Conservation (phyloP, 2,113 vertebrate species). For the Lepidothrix coronata region DNA sequence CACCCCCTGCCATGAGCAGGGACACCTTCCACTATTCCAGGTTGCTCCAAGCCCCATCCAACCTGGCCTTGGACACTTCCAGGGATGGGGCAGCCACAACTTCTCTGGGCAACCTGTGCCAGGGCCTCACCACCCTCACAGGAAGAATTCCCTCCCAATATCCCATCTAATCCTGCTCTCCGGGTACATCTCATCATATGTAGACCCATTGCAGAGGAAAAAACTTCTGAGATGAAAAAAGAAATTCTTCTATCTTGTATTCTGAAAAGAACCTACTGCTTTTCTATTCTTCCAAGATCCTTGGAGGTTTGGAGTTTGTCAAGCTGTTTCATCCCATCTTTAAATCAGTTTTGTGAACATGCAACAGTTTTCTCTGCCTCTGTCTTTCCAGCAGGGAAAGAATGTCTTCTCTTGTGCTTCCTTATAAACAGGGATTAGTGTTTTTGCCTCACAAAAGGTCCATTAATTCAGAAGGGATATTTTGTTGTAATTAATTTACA, state of each 20-base stretch:
- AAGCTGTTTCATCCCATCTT: neutral
- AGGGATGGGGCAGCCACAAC: neutral
- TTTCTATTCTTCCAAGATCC: neutral
- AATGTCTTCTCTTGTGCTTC: neutral
- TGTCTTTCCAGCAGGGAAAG: neutral
- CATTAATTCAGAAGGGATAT: neutral
- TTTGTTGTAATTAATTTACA: neutral
- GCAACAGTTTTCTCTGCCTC: neutral
- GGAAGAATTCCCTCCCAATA: neutral
- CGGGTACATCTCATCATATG: neutral
- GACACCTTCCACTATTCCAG: neutral
- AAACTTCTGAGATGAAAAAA: neutral
- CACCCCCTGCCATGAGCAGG: neutral
- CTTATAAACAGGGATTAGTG: neutral
- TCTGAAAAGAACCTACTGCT: neutral
- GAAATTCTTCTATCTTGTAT: neutral
- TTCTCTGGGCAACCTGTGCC: neutral
- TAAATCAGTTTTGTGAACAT: neutral
- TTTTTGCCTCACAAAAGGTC: neutral
- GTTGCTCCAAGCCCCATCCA: neutral
- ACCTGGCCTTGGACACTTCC: neutral
- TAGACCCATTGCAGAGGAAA: neutral
- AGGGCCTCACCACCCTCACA: neutral
- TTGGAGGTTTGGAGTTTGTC: neutral
- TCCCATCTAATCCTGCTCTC: accelerated